Base-by-base conservation (phyloP, 1,140 invertebrate genomes). In the Dendrolimus kikuchii region DNA sequence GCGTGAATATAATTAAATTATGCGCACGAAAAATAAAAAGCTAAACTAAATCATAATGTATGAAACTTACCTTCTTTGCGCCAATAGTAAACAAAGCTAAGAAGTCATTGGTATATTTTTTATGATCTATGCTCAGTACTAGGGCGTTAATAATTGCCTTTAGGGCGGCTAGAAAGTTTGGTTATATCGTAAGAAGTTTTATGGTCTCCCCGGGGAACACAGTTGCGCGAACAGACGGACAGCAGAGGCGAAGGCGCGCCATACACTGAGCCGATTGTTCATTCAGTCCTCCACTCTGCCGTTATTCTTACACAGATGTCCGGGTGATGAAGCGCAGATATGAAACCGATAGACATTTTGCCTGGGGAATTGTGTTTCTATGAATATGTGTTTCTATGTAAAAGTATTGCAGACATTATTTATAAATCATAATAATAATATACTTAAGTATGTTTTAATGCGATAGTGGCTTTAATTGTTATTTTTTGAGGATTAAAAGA, bases 301-400 rank as follows among this genome's bases (percentile, higher is more conserved):
- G 79, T 80, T 77, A 83, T 85, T 85, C 81, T 84, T 81, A 84
- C 79, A 74, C 79, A 82, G 76, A 78, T 84, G 77, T 74, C 75
- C 67, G 58, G 69, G 66, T 77, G 64, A 77, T 71, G 59, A 66
- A 66, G 47, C 36, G 46, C 60, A 62, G 64, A 77, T 70, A 71
- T 65, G 65, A 65, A 72, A 51, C 61, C 60, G 55, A 70, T 67
- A 61, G 46, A 47, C 36, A 5, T 48, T 23, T 23, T 23, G 23
- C 1, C 23, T 23, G 23, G 23, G 23, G 23, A 23, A 23, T 1
- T 23, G 23, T 23, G 23, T 23, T 23, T 23, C 38, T 49, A 57
- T 51, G 49, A 40, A 42, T 39, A 57, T 40, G 7, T 43, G 45
- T 10, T 47, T 41, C 38, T 23, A 2, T 45, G 2, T n/a, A 45